Base-by-base conservation (phyloP, 2,888 invertebrate species). In the Thera britannica region DNA sequence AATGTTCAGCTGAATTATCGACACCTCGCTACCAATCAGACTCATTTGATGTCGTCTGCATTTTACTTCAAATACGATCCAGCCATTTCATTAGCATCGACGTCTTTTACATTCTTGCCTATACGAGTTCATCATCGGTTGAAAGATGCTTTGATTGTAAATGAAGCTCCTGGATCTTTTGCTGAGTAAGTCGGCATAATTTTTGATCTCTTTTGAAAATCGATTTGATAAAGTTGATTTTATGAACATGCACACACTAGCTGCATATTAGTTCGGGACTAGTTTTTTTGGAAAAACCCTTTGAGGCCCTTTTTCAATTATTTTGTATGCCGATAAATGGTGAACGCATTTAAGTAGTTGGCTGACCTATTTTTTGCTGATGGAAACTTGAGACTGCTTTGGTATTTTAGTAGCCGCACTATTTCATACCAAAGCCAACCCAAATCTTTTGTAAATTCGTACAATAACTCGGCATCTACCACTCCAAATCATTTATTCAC, bases 1-100 rank as follows among this genome's bases (percentile, higher is more conserved):
- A 67, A 66, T 63, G 62, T 64, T 58, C 57, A 54, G 60, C n/a
- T 57, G 65, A 70, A 67, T 70, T 67, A 65, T 62, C 70, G 70
- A 48, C 65, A 67, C 70, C 70, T 68, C 61, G 65, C 71, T 65
- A 70, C 65, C 72, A 70, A 70, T 70, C 72, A 68, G 65, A 65
- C 63, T 65, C 62, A 66, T 70, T 72, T 68, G 60, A 66, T 52
- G 65, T 58, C 65, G 70, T 72, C 70, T 70, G 70, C 70, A 68
- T 70, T 72, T 72, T 72, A 72, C 67, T 68, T 61, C 63, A 70
- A 70, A 67, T 66, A 66, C 63, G 66, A 61, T 52, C 48, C 60
- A 63, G 62, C 60, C 69, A 54, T 70, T 70, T 70, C 70, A 66
- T 70, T 70, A 70, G 66, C 63, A 70, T 64, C 57, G 36, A 64